phyloP scores from a whole-genome alignment of 2,888 invertebrate species.

The Dynastes grantii region DNA sequence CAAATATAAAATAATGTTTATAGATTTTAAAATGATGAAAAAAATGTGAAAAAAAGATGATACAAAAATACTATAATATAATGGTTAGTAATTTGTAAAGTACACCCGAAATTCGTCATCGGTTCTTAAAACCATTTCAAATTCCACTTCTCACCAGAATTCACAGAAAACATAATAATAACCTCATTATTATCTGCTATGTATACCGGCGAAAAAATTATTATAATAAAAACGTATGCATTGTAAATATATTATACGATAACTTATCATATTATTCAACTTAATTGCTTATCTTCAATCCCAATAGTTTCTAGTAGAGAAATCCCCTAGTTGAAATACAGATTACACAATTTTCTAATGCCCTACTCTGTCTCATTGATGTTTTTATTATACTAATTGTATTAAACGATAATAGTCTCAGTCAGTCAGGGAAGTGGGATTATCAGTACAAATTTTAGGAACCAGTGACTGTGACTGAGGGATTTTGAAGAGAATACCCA shows the following conservation, averaged over 20 bases:
- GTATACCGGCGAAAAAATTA: slow-evolving; percentile 20
- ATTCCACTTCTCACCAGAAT: slow-evolving; percentile 49
- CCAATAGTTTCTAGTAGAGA: slow-evolving; percentile 66
- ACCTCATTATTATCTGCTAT: slow-evolving; percentile 13
- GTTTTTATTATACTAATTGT: slow-evolving; percentile 61
- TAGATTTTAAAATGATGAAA: slow-evolving; percentile 52
- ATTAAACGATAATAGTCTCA: slow-evolving; percentile 63
- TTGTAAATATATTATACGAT: slow-evolving; percentile 28
- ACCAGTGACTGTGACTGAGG: slow-evolving; percentile 66
- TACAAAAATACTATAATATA: slow-evolving; percentile 61
- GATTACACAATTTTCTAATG: slow-evolving; percentile 56
- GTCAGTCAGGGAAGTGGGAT: slow-evolving; percentile 61
- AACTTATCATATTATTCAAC: slow-evolving; percentile 56
- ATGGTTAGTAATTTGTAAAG: slow-evolving; percentile 68
- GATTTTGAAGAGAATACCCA: slow-evolving; percentile 70
- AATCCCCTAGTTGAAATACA: slow-evolving; percentile 50
- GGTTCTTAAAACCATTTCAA: slow-evolving; percentile 65
- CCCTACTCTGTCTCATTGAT: slow-evolving; percentile 66
- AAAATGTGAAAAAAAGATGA: slow-evolving; percentile 54
- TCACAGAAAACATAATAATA: slow-evolving; percentile 23
- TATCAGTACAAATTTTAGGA: slow-evolving; percentile 68
- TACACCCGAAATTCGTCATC: slow-evolving; percentile 65
- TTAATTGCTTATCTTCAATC: slow-evolving; percentile 64
- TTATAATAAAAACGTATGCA: neutral
- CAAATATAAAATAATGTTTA: slow-evolving; percentile 66